Evolutionary conservation across 2,888 invertebrate species (phyloP).

Genomic region (Acrobasis consociella): DNA sequence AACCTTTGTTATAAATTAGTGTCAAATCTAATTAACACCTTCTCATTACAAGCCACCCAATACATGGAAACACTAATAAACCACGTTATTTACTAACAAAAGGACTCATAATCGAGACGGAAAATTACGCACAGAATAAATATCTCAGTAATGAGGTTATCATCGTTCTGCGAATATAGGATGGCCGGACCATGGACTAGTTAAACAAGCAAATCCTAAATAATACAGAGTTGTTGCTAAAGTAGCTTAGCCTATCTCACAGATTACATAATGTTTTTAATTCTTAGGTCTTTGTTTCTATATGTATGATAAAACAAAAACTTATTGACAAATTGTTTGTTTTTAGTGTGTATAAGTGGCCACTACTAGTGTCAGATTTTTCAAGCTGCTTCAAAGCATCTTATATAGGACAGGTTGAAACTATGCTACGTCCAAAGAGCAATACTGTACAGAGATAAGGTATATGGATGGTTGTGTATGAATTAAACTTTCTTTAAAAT

Average conservation of each 20-base stretch:
- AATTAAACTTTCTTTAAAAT: too few species aligned
- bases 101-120: conserved; percentile 34
- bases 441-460: too few species aligned
- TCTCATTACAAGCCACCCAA: neutral
- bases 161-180: conserved; percentile 44
- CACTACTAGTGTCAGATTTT: too few species aligned
- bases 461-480: too few species aligned
- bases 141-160: conserved; percentile 63
- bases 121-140: conserved; percentile 59
- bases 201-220: conserved; percentile 44
- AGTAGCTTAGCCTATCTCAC: neutral
- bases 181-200: conserved; percentile 48
- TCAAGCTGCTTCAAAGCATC: too few species aligned
- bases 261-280: neutral
- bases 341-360: too few species aligned
- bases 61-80: conserved; percentile 27
- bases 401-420: too few species aligned
- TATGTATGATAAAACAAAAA: too few species aligned
- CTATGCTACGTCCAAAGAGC: too few species aligned
- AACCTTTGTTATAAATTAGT: conserved; percentile 27
- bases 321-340: too few species aligned
- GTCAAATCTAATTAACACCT: conserved; percentile 8
- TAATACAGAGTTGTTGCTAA: neutral
- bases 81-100: conserved; percentile 31
- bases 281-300: neutral